Base-by-base conservation (phyloP, 2,113 vertebrate genomes). In the Meleagris gallopavo region DNA sequence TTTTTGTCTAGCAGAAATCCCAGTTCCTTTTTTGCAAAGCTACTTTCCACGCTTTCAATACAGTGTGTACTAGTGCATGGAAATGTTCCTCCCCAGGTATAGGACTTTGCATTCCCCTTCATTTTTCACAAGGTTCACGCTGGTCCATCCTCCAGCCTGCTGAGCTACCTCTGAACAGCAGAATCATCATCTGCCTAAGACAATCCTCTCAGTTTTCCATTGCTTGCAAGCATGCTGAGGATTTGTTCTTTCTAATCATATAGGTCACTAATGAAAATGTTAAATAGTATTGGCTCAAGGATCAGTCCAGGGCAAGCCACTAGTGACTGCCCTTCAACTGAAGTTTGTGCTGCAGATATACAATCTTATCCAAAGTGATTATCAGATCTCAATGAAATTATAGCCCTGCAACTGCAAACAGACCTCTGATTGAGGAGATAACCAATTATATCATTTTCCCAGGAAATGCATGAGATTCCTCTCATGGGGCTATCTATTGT, bases 111-210 rank as follows among this genome's bases (percentile, higher is more conserved):
- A 41, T 46, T 86, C 54, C 38, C 25, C 10, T n/a, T 43, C 60
- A 25, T 65, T 41, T n/a, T 43, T 82, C 25, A 25, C 43, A 34
- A 78, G n/a, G 2, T 34, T 83, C 22, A 17, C 18, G 1, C 9
- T 58, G n/a, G 5, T 4, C 25, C 7, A 10, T 71, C 71, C 6
- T 0, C 15, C 71, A 46, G 5, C 20, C 9, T 64, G 41, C 43
- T 16, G 86, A 69, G 15, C 14, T 54, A 8, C 40, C 40, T 67
- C 30, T 60, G 25, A 83, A 67, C 6, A 74, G 10, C n/a, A 88
- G 30, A 30, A 67, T 2, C 2, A 6, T 3, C 4, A 13, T 18
- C 13, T 78, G 21, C 0, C 62, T 9, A 52, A 73, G 15, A 8
- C 11, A 52, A 18, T n/a, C 22, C 36, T 84, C 11, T 43, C 43